These are phyloP conservation scores for Cossypha niveicapilla DNA, from an alignment of 2,797 vertebrate species.

Conservation along the genomic window DNA sequence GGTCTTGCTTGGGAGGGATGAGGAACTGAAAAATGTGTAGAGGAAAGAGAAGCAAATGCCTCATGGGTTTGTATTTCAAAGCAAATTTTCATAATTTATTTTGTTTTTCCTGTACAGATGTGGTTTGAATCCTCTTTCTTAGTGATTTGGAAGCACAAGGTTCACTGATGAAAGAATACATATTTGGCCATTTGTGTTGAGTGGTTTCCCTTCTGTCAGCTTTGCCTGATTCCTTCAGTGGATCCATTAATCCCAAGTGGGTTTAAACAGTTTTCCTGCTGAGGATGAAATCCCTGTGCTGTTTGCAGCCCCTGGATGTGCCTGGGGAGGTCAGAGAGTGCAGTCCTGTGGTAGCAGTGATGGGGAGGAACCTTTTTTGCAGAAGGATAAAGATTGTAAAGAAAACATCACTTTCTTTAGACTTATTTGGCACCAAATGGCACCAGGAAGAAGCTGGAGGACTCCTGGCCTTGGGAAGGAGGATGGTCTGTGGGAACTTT, in stretches of 20 bases:
- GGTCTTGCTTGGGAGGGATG: not conserved
- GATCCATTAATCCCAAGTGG: not conserved
- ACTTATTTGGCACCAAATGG: not conserved
- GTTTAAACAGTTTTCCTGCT: not conserved
- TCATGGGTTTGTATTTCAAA: not conserved
- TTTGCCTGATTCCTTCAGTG: not conserved
- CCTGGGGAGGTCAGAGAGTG: not conserved
- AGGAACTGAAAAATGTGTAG: not conserved
- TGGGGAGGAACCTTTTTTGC: not conserved
- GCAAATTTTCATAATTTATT: not conserved
- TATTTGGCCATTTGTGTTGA: not conserved
- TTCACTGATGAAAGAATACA: not conserved
- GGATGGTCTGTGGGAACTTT: not conserved
- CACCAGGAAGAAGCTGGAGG: not conserved
- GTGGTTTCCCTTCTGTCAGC: not conserved
- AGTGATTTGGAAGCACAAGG: not conserved
- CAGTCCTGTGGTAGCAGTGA: fast-evolving
- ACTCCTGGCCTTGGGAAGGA: not conserved
- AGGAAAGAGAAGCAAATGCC: not conserved
- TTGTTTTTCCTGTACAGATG: not conserved
- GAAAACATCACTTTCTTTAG: not conserved
- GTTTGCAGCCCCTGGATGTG: not conserved
- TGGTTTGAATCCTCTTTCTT: not conserved
- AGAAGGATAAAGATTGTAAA: not conserved
- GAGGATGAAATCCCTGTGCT: not conserved